Evolutionary conservation across 2,888 invertebrate species (phyloP).

Genomic region (Harmothoe impar): DNA sequence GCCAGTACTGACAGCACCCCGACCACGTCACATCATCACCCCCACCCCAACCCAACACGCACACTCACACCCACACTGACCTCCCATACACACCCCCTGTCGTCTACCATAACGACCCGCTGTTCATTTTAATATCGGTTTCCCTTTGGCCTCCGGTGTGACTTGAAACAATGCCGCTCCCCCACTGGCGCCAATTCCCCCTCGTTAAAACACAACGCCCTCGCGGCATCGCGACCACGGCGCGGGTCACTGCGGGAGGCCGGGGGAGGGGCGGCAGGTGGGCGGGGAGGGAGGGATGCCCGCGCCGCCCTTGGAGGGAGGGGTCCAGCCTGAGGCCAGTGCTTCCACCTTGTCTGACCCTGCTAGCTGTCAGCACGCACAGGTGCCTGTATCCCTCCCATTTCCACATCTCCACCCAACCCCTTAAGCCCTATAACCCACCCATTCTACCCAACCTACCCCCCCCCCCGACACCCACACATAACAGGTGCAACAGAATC

Average conservation of each 20-base stretch:
- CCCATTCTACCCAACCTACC: not conserved
- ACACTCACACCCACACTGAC: not conserved
- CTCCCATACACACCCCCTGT: not conserved
- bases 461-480: not conserved
- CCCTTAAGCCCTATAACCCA: not conserved
- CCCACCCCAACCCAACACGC: not conserved
- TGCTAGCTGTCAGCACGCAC: conserved; percentile 33
- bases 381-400: too few relatives aligned
- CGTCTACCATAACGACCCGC: not conserved
- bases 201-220: conserved; percentile 40
- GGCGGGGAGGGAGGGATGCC: not conserved
- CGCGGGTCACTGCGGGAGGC: not conserved
- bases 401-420: too few relatives aligned
- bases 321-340: not conserved
- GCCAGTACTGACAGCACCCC: not conserved
- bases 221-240: not conserved
- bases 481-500: conserved; percentile 33
- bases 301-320: not conserved
- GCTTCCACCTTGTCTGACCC: conserved; percentile 26
- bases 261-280: not conserved
- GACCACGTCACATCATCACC: conserved; percentile 8
- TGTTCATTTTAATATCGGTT: conserved; percentile 58
- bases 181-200: conserved; percentile 36
- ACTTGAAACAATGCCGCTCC: conserved; percentile 45
- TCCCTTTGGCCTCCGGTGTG: conserved; percentile 47